These are phyloP conservation scores for Cyanistes caeruleus DNA, from an alignment of 2,113 vertebrate genomes.

Conservation along the genomic window DNA sequence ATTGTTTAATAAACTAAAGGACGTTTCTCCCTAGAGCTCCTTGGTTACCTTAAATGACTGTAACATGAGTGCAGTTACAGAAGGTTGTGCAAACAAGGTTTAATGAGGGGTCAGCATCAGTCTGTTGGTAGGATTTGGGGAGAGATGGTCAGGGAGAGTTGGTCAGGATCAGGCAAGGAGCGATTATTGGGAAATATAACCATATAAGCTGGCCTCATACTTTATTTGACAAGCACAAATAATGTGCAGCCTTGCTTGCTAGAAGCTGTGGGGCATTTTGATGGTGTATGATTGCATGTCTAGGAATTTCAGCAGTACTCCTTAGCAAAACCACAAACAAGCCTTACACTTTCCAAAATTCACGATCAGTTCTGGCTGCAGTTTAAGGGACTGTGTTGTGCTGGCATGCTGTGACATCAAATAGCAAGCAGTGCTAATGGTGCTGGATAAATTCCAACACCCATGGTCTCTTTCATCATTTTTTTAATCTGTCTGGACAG, in stretches of 20 bases:
- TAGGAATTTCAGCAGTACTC: not conserved
- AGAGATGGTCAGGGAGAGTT: not conserved
- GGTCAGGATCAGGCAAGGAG: not conserved
- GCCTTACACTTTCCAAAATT: not conserved
- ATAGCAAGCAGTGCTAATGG: not conserved
- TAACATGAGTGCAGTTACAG: accelerated
- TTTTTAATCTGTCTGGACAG: slow-evolving; percentile 51
- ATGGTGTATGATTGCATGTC: not conserved
- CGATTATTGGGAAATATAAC: not conserved
- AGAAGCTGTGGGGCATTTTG: not conserved
- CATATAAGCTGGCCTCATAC: not conserved
- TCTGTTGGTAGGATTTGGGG: not conserved
- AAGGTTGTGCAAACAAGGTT: not conserved
- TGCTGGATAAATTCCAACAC: slow-evolving; percentile 15
- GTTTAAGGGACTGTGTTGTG: not conserved
- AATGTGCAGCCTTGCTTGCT: not conserved
- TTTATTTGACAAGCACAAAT: not conserved
- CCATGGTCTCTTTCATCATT: not conserved
- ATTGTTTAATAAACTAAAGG: not conserved
- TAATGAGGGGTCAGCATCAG: not conserved
- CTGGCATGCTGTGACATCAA: not conserved
- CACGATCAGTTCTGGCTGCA: not conserved
- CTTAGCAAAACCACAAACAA: not conserved
- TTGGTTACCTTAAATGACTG: not conserved
- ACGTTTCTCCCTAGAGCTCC: not conserved